Base-by-base conservation (phyloP, 2,113 vertebrate species). In the Coracopsis vasa region DNA sequence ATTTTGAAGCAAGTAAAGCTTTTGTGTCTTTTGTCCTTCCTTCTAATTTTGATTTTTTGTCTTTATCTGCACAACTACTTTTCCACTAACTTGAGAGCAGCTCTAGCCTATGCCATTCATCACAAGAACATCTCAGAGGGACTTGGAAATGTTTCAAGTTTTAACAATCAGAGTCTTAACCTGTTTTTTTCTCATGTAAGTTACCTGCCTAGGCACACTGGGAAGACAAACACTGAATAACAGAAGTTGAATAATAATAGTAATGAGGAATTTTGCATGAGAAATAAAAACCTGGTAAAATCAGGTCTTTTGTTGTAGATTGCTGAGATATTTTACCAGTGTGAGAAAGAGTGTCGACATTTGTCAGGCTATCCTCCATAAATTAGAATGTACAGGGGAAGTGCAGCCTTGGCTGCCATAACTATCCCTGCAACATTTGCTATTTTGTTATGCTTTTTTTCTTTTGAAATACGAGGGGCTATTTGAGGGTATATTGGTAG, bases 141-240 rank as follows among this genome's bases (percentile, higher is more conserved):
- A 79, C 66, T 93, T 96, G 93, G 91, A 94, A 95, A 31, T 72
- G 84, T 87, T 95, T 94, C 92, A 95, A 92, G 78, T 92, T 93
- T 93, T 87, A 94, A 82, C 80, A 91, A 62, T 93, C 90, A 80
- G 84, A 89, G 81, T 62, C 53, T 85, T 96, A 94, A 90, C 74
- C 62, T 91, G 80, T 60, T 91, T 95, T 94, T 94, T 94, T 75
- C 67, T 85, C 47, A n/a, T 88, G 4, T 88, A 88, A 91, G 71
- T 93, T 95, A 91, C 80, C 79, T 96, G 66, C 74, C 85, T 93
- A 86, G 86, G 60, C 86, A 71, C 39, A 41, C 56, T 91, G 53
- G 69, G 60, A 92, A 93, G 90, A 84, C 81, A 94, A 94, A 92
- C 72, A 80, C 51, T 93, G 93, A 95, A 88, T 96, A 80, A 92